Conservation (phyloP, 2,888 invertebrate species). For the Diaperis boleti region DNA sequence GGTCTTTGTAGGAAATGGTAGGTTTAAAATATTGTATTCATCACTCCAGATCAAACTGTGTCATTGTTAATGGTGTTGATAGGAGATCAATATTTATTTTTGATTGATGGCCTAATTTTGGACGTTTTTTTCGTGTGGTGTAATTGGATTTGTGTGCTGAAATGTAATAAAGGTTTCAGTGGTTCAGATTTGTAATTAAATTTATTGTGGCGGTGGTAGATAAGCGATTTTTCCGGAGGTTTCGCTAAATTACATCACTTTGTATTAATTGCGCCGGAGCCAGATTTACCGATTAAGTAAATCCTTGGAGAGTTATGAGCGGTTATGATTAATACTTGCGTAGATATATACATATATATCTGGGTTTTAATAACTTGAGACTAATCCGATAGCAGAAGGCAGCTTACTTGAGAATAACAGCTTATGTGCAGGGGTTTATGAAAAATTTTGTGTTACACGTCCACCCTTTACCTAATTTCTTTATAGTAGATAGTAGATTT, state of each 20-base stretch:
- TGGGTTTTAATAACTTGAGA: no score
- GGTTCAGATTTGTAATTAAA: neutral
- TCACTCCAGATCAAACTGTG: conserved; percentile 10
- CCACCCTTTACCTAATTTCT: no score
- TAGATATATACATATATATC: no score
- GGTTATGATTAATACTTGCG: conserved; percentile 3
- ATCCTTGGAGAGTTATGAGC: neutral
- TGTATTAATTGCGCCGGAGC: neutral
- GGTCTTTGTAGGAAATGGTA: neutral
- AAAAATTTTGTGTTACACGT: no score
- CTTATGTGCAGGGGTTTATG: no score
- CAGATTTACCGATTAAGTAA: no score
- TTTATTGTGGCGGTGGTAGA: neutral
- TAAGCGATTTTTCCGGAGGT: no score
- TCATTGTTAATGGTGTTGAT: conserved; percentile 11
- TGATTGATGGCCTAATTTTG: conserved; percentile 26
- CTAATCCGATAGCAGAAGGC: no score
- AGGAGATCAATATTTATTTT: conserved; percentile 12
- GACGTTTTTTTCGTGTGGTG: conserved; percentile 5
- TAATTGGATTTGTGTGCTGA: neutral
- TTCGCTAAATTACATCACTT: no score
- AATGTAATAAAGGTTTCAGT: neutral
- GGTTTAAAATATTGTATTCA: conserved; percentile 27
- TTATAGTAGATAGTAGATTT: no score
- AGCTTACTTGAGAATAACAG: no score